Base-by-base conservation (phyloP, 2,888 invertebrate genomes). In the Eupithecia inturbata region DNA sequence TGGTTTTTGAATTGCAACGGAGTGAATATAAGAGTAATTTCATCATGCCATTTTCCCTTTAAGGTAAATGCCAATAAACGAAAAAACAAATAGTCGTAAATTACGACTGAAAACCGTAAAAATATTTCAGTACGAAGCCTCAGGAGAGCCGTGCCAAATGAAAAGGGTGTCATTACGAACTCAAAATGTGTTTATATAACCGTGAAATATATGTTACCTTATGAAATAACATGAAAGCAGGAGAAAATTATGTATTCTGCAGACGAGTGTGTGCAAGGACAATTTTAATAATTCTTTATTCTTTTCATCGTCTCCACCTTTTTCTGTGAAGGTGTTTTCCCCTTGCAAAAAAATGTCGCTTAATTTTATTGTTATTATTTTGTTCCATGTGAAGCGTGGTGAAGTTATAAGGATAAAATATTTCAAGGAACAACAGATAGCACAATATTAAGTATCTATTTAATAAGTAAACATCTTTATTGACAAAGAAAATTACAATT, bases 111-210 rank as follows among this genome's bases (percentile, higher is more conserved):
- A 73, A 68, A 75, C 68, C 70, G 71, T 71, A 72, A 76, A 68
- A 74, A 71, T 63, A 60, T 76, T 76, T 76, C 63, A 75, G 45
- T 66, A 33, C 60, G 39, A 68, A 73, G 67, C 67, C 78, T 75
- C 78, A 49, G 33, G 75, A 74, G 79, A 26, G 74, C 67, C 68
- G 74, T 78, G 41, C 68, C 62, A 39, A 70, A 76, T 78, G 78
- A 75, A 75, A 77, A 77, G 73, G 72, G 80, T 78, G 81, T 83
- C 84, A 84, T 84, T 85, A 84, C 82, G 77, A 81, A 80, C 81
- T 78, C 79, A 79, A 82, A 82, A 82, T 80, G 81, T 82, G 84
- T 83, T 84, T 84, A 85, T 82, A 82, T 83, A 82, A 80, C 83
- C 78, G 80, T 76, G 77, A 82, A 82, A 82, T 82, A 80, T 80